Evolutionary conservation across 64 coral and sea anemone species (phyloP), one percentile per base, ranked within the genome.

Genomic region (Montipora sp.): DNA sequence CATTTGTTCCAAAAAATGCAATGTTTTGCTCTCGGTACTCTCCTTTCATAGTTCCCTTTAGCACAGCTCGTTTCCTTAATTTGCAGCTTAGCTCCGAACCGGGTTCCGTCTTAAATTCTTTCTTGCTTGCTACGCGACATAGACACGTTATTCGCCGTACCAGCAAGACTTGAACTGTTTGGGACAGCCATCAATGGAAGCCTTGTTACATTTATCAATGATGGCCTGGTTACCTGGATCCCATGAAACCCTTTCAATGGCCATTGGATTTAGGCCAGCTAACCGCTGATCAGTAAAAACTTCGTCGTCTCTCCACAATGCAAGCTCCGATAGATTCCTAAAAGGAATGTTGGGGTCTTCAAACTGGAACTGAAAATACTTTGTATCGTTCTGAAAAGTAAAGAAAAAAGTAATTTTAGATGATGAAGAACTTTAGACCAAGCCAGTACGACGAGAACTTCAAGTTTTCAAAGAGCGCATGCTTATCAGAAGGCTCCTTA

Each of bases 271-370:
- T 7, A 2, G 9, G 12, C 91, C 91, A 80, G 91, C 91, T n/a
- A 93, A 67, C 48, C 91, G 84, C 73, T 93, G 91, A 55, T 93
- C 91, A 70, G 91, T 81, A 44, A 93, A 93, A 5, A 77, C 15
- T n/a, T 47, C n/a, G 19, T 93, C 91, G 18, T 93, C 91, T 22
- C 83, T 88, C 91, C 91, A 93, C 14, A 87, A 50, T 66, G 83
- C 76, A 10, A 93, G 49, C 23, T 77, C 78, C 50, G 63, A 22
- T 72, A 88, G 47, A 36, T 93, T 88, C 23, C 78, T 87, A 48
- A 93, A 93, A 14, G 91, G 91, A 70, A 20, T 88, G 44, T 8
- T 72, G 2, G 74, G 58, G 61, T 88, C 84, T 88, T 93, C 59
- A 68, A 87, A 93, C 12, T 77, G 59, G 47, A 93, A 93, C 46